Evolutionary conservation across 2,797 vertebrate species (phyloP), one percentile per base, ranked within the genome.

Genomic region (Lindbergichthys nudifrons): DNA sequence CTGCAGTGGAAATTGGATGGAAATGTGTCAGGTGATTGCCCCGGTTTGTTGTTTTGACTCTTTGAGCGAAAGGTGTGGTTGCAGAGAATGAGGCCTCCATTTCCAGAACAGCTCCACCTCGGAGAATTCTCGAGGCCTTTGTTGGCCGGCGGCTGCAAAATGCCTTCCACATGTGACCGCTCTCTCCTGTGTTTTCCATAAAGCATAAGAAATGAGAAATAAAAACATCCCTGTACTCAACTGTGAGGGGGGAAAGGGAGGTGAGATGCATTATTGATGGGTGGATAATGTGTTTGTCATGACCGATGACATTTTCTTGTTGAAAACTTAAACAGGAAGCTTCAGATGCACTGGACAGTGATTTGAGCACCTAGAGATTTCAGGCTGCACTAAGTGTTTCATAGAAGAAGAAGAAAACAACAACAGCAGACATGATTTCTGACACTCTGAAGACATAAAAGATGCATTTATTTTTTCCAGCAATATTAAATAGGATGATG

Each of bases 11-110:
- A 98, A 98, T 98, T 98, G 97, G 97, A 99, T 98, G 96, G 96
- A 99, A 99, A 99, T 98, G 96, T 97, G 96, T 98, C 97, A 98
- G 96, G 96, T 97, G 97, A 97, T 97, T 99, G 97, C 96, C 95
- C 96, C 80, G 92, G 94, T 96, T 96, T 95, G 94, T 97, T 96
- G 96, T 95, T 96, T 95, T 92, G 87, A 91, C 95, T 96, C 94
- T 96, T 95, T 90, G 91, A 93, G 92, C 89, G 71, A 86, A 94
- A 93, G 96, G 96, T 96, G 95, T 96, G 96, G 96, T 93, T 91
- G 93, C 90, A 68, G 4, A 85, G 94, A 96, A 95, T 94, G 94
- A 95, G 95, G 93, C 94, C 94, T 88, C 95, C 95, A 96, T 97
- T 96, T 97, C 95, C 96, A 87, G 88, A 94, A 88, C 86, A 92